Percentiles rank a stretch among this genome's conserved stretches.
phyloP scores from a whole-genome alignment of 2,888 invertebrate genomes.

The Rhagonycha fulva region DNA sequence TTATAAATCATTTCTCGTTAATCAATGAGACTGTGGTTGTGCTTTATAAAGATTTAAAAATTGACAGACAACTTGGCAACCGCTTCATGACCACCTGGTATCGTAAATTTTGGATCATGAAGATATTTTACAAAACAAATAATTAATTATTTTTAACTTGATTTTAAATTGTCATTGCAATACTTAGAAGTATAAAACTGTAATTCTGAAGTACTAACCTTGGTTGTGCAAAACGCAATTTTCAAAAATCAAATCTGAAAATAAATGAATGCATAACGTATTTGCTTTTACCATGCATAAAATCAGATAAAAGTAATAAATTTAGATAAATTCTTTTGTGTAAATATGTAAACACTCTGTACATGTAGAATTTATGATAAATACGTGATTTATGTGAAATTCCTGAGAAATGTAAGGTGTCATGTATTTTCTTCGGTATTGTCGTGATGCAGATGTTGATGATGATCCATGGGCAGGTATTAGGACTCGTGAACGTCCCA shows the following conservation, averaged over 20 bases:
- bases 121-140: background rate
- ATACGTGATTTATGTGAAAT: conserved; percentile 18
- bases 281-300: background rate
- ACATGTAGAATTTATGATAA: background rate
- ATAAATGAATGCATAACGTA: background rate
- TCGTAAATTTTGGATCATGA: background rate
- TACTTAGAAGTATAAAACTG: background rate
- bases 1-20: background rate
- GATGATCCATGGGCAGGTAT: conserved; percentile 16
- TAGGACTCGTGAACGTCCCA: conserved; percentile 10
- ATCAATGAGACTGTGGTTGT: background rate
- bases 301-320: background rate
- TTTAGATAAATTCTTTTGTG: background rate
- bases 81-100: background rate
- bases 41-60: background rate
- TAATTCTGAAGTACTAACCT: background rate
- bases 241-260: background rate
- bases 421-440: conserved; percentile 10
- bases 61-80: background rate
- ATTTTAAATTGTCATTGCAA: background rate
- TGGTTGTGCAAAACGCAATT: background rate
- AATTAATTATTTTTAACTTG: background rate
- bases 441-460: conserved; percentile 15
- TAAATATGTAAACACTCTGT: background rate
- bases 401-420: conserved; percentile 18